phyloP scores from a whole-genome alignment of 2,797 vertebrate species.

The Pelodytes ibericus region DNA sequence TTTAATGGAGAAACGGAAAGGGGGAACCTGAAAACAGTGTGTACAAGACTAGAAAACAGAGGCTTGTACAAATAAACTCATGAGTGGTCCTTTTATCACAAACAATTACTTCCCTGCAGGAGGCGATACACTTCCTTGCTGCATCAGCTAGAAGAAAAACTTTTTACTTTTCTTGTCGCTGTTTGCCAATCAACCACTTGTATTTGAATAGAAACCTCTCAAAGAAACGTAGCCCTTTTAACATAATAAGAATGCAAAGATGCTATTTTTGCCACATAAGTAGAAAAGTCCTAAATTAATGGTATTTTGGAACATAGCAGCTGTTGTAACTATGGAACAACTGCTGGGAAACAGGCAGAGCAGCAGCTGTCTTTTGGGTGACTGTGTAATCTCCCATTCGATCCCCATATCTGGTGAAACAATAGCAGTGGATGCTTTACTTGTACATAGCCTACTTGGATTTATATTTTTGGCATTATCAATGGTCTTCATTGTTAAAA shows the following conservation, averaged over 20 bases:
- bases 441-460: background rate
- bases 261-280: conserved; percentile 2
- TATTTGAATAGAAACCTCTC: no score
- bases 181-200: no score
- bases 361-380: conserved; percentile 41
- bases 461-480: background rate
- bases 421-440: background rate
- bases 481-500: conserved; percentile 1
- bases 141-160: no score
- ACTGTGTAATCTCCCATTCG: conserved; percentile 22
- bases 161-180: no score
- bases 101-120: no score
- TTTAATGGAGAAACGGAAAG: no score
- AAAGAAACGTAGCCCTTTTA: background rate
- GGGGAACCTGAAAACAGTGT: no score
- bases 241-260: conserved; percentile 8
- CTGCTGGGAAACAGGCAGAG: conserved; percentile 40
- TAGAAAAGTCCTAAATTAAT: conserved; percentile 32
- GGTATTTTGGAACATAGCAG: conserved; percentile 32
- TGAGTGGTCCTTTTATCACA: no score
- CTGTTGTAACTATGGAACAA: conserved; percentile 45
- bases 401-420: background rate
- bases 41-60: no score
- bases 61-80: no score
- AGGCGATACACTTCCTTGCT: no score